Conservation (phyloP, 2,113 vertebrate genomes). For the Thalassarche chlororhynchos region DNA sequence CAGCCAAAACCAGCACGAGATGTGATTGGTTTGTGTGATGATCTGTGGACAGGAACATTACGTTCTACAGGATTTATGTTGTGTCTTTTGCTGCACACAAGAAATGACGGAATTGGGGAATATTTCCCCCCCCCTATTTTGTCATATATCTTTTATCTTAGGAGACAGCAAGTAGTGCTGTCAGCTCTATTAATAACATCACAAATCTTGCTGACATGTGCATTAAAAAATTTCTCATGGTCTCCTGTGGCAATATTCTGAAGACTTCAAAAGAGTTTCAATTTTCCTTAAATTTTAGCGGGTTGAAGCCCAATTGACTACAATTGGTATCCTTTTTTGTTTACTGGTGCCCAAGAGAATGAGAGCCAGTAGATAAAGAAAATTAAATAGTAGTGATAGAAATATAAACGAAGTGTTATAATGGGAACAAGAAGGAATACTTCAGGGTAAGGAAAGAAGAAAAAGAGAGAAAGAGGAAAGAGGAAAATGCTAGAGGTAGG, state of each 20-base stretch:
- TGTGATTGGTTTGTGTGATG: neutral
- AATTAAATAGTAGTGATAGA: neutral
- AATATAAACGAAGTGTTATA: neutral
- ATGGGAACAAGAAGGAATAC: neutral
- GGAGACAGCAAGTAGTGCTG: neutral
- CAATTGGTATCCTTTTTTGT: neutral
- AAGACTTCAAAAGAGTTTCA: neutral
- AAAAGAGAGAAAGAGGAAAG: neutral
- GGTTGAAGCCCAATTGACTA: neutral
- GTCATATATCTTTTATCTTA: neutral
- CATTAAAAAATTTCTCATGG: neutral
- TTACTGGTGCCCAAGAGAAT: neutral
- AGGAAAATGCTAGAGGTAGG: neutral
- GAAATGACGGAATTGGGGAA: neutral
- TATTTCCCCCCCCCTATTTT: neutral
- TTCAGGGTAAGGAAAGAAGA: neutral
- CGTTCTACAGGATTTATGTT: neutral
- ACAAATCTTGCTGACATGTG: neutral
- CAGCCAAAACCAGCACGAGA: neutral
- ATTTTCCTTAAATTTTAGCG: neutral
- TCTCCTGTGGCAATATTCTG: neutral
- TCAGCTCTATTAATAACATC: neutral
- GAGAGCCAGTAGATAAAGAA: neutral
- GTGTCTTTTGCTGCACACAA: neutral
- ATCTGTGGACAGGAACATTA: neutral